Evolutionary conservation across 30 jellyfish, hydroid and myxozoan species (phyloP), one percentile per base, ranked within the genome.

Genomic region (Clytia hemisphaerica): DNA sequence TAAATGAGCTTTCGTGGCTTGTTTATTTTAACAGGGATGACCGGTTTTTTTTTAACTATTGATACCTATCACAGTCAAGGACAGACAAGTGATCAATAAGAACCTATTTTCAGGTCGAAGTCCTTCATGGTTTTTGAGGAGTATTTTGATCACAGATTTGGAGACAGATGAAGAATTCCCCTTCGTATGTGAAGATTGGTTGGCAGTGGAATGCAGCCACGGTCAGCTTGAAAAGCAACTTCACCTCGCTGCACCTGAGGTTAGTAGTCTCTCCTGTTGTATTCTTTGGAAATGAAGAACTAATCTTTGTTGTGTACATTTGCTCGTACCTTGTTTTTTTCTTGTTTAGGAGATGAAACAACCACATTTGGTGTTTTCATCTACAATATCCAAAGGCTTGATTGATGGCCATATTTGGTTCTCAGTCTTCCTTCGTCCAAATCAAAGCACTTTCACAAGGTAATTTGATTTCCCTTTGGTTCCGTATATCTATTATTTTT

Each of bases 381-480:
- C 88, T 31, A 86, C 92, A 15, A 93, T 93, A 16, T 74, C 93
- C 14, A 70, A 86, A 72, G 85, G 81, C 48, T 75, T 86, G 18
- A 65, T 59, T 53, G 96, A 86, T 73, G 92, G 93, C 6, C 96
- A 86, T 40, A 75, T 86, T 6, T 86, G 96, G 96, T 86, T 86
- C 58, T 86, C 96, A 0, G 61, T 86, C 33, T 78, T 75, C 82
- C 71, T 93, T 1, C 94, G 92, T 36, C 83, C 95, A 30, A 87
- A 84, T 75, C 75, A 69, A 46, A 57, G 70, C 48, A 65, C 62
- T 26, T 84, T 84, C 58, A 67, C 95, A 53, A 85, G n/a, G n/a
- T n/a, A n/a, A n/a, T n/a, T n/a, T n/a, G n/a, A n/a, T n/a, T n/a
- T n/a, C n/a, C n/a, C n/a, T n/a, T n/a, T n/a, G n/a, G n/a, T n/a